Evolutionary conservation across 2,113 vertebrate genomes (phyloP).

Genomic region (Proterorhinus semilunaris): DNA sequence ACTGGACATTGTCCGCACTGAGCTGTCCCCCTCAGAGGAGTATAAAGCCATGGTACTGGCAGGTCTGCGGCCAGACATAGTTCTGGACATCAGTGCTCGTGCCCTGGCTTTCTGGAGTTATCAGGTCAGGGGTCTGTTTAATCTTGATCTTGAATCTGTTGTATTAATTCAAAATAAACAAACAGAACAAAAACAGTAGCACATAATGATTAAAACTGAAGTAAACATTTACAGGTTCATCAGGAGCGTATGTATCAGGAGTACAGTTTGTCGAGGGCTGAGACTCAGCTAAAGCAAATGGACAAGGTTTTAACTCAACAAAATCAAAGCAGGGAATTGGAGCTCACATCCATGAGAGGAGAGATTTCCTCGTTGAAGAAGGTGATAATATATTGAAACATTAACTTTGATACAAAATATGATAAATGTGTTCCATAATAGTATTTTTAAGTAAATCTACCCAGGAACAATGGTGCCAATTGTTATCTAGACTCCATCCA

Average conservation of each 20-base stretch:
- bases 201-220: neutral
- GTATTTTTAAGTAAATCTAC: neutral
- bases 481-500: too few relatives aligned
- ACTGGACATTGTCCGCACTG: conserved; percentile 84
- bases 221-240: conserved; percentile 74
- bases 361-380: conserved; percentile 86
- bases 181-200: too few relatives aligned
- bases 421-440: neutral
- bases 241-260: conserved; percentile 88
- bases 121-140: conserved; percentile 74
- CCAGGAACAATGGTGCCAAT: neutral
- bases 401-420: too few relatives aligned
- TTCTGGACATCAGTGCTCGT: conserved; percentile 84
- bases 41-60: conserved; percentile 89
- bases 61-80: conserved; percentile 82
- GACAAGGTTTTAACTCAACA: conserved; percentile 87
- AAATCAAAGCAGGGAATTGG: conserved; percentile 84
- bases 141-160: too few relatives aligned
- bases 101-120: conserved; percentile 89
- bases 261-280: conserved; percentile 82
- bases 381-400: conserved; percentile 44
- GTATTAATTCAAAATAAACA: too few relatives aligned
- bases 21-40: conserved; percentile 85
- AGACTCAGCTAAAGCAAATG: conserved; percentile 83
- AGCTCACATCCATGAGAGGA: conserved; percentile 80